These are phyloP conservation scores for Sarcoramphus papa DNA, from an alignment of 2,797 vertebrate genomes.

Conservation along the genomic window DNA sequence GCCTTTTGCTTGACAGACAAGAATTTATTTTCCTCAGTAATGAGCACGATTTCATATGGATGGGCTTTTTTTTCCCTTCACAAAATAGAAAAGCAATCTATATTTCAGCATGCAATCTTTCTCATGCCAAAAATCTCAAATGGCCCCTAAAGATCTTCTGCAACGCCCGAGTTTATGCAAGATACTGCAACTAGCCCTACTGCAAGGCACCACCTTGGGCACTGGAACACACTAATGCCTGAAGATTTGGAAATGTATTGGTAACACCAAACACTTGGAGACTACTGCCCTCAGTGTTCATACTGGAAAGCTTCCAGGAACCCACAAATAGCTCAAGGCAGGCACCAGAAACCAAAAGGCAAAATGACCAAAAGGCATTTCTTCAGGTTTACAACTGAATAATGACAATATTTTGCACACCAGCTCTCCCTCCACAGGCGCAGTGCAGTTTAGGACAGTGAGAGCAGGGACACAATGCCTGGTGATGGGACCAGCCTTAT, in stretches of 20 bases:
- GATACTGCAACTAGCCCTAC: neutral
- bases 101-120: neutral
- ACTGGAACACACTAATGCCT: neutral
- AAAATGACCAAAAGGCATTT: neutral
- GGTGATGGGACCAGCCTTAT: neutral
- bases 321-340: neutral
- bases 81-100: neutral
- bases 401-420: neutral
- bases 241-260: neutral
- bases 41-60: constrained; percentile 28
- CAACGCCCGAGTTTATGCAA: neutral
- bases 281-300: neutral
- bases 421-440: neutral
- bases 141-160: neutral
- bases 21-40: constrained; percentile 45
- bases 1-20: constrained; percentile 33
- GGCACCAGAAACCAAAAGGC: neutral
- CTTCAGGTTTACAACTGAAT: neutral
- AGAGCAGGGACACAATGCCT: neutral
- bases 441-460: neutral
- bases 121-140: neutral
- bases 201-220: neutral
- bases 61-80: neutral
- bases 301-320: neutral
- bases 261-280: neutral